Evolutionary conservation across 1,140 invertebrate species (phyloP), one percentile per base, ranked within the genome.

Genomic region (Ladona fulva): DNA sequence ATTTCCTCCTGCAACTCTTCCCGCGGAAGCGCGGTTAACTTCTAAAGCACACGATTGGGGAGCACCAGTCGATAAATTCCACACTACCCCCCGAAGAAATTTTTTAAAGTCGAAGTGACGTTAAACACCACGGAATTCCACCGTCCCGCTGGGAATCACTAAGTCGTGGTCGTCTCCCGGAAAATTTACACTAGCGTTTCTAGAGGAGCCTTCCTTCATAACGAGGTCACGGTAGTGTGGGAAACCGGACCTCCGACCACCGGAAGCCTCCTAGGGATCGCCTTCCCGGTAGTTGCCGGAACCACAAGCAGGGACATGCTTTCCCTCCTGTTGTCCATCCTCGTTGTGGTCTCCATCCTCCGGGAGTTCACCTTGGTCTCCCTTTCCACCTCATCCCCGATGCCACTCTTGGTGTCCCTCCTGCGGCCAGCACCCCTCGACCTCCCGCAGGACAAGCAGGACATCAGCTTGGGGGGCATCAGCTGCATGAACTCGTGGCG

Each of bases 401-500:
- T 19, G 5, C 16, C 52, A 5, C 16, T 22, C 52, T 16, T 16
- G 12, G 16, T 12, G 3, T 66, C 52, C 29, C 29, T 37, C 29
- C 8, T 37, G 29, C 29, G 29, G 12, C 52, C 52, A 16, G 1
- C 52, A 22, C 3, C 3, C 52, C 52, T 16, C 52, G 16, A 3
- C 52, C 52, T 22, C 3, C n/a, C 52, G 5, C 16, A 16, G 5
- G 16, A 16, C 52, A 66, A 19, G 42, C 76, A 52, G 7, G 42
- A 8, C 42, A 22, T 19, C 22, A 44, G 42, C 76, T 25, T 37
- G 24, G 74, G 42, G 24, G 83, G 83, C 12, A 85, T 78, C 24
- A 86, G 78, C 37, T 83, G 81, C 44, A 84, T 25, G 37, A 87
- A 82, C 79, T 87, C 86, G 29, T 82, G 79, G 10, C 85, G 79